Base-by-base conservation (phyloP, 2,113 vertebrate genomes). In the Sardina pilchardus region DNA sequence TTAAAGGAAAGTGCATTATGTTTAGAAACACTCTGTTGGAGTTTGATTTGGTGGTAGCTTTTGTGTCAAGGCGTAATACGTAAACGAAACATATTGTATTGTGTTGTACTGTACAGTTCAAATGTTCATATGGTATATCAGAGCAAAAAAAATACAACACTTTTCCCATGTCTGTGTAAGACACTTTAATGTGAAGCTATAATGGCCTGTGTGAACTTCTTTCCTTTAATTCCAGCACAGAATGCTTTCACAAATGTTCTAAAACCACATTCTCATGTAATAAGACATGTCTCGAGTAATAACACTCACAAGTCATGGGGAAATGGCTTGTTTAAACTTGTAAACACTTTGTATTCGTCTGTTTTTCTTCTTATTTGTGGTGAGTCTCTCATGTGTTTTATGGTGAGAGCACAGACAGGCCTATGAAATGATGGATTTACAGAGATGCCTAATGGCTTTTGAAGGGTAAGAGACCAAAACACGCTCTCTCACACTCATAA, bases 241-340 rank as follows among this genome's bases (percentile, higher is more conserved):
- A 75, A 75, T 36, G 30, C 14, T 34, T 34, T 36, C 30, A 36
- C 71, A 78, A 36, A 36, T 78, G 30, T 34, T 36, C 4, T 17
- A 34, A 36, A 78, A 36, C 71, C 71, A 78, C 71, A 78, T 78
- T 59, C 19, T 59, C 53, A 59, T 59, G 53, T 24, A 59, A 59
- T 53, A 24, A 59, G 19, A 59, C 19, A 59, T 24, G 63, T 78
- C 12, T 17, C 14, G 36, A 17, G 71, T 78, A 34, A 78, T 78
- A 78, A 78, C 71, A 30, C 34, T 78, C 30, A 30, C 36, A 71
- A 71, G 26, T 30, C 71, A 34, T 34, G 30, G 63, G 71, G 71
- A 78, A 34, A 36, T 36, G 16, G 30, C 71, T 78, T 78, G 71
- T 78, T 78, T 78, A 78, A 78, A 78, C 71, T 78, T 1, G 71